Evolutionary conservation across 2,888 invertebrate species (phyloP).

Genomic region (Rhogogaster chlorosoma): DNA sequence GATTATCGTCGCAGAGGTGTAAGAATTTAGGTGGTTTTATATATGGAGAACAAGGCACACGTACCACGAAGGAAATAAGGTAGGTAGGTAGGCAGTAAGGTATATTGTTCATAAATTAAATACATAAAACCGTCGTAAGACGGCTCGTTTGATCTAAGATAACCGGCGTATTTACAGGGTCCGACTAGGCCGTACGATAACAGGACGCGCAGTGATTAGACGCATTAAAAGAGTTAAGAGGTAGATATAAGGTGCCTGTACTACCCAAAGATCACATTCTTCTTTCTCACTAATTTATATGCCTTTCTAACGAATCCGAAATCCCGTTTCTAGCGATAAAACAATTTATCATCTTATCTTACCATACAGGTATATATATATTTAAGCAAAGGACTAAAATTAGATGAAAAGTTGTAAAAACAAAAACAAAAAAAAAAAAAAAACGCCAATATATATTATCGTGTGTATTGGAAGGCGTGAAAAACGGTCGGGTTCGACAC

Average conservation of each 20-base stretch:
- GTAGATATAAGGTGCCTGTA: background rate
- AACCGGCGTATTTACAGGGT: constrained; percentile 61
- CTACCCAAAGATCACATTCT: background rate
- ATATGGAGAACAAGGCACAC: constrained; percentile 31
- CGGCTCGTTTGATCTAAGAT: constrained; percentile 73
- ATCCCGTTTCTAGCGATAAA: background rate
- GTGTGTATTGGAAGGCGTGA: background rate
- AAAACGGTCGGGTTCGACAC: background rate
- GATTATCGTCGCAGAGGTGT: constrained; percentile 53
- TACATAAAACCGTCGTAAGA: constrained; percentile 71
- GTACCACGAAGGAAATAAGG: constrained; percentile 5
- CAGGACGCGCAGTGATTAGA: constrained; percentile 46
- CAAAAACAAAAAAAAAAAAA: background rate
- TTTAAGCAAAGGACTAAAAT: no score
- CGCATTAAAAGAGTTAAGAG: constrained; percentile 39
- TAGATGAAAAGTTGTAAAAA: no score
- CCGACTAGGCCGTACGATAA: constrained; percentile 60
- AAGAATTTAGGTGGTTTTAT: constrained; percentile 35
- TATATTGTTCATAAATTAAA: constrained; percentile 75
- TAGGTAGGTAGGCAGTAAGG: constrained; percentile 53
- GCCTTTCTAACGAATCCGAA: background rate
- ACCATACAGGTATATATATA: no score
- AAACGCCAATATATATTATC: background rate
- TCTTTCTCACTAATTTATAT: background rate
- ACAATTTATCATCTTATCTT: no score